Evolutionary conservation across 2,797 vertebrate genomes (phyloP), one percentile per base, ranked within the genome.

Genomic region (Crotalus adamanteus): DNA sequence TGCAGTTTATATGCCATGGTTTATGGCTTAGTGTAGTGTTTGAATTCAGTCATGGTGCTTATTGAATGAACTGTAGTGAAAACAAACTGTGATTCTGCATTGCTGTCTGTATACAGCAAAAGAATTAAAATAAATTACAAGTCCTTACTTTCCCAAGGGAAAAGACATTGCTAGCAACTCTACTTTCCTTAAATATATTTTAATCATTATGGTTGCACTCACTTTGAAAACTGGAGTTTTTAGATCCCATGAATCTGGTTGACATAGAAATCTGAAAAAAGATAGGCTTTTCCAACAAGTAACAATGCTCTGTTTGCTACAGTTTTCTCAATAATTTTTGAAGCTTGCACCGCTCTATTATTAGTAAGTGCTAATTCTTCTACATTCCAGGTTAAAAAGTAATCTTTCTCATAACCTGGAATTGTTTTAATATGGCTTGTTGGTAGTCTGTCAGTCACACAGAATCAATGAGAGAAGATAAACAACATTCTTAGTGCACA

Each of bases 361-460:
- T 94, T 93, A 83, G 88, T 95, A 87, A 87, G 87, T 78, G 61
- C 89, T 93, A 95, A 96, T 96, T 96, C 92, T 56, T 97, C 13
- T 57, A 2, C 37, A 26, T 7, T 88, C 63, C 13, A 47, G 60
- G 18, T n/a, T 31, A 83, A 51, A 83, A 92, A 95, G 91, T 95
- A 95, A 96, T 92, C 91, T 87, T 73, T 85, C 53, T 95, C 94
- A 95, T 95, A 95, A 93, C 83, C 90, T 96, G 94, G 92, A 93
- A 93, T 56, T 96, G 86, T 93, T 93, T 86, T 93, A 96, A 95
- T 96, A 95, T 94, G 83, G 92, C 86, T 73, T 95, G 96, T 93
- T 96, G 94, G 96, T 96, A 95, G 95, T 87, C 87, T 91, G 16
- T 31, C 90, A 61, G 65, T 94, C 57, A 93, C 94, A 93, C 92